Conservation (phyloP, 2,113 vertebrate species). For the Laticauda colubrina region DNA sequence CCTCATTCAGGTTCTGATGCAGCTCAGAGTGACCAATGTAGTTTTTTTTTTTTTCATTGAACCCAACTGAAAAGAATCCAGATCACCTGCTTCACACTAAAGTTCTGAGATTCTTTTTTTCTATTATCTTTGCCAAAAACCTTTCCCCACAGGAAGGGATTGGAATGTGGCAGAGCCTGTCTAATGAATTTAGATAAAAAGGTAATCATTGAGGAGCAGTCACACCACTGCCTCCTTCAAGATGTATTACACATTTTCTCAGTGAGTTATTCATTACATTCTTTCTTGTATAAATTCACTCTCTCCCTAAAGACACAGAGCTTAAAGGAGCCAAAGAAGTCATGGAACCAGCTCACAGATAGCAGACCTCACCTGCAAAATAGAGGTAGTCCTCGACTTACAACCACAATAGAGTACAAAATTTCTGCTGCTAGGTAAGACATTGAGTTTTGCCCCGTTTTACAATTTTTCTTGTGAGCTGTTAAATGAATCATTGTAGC, state of each 20-base stretch:
- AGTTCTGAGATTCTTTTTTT: not conserved
- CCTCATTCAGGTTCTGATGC: not conserved
- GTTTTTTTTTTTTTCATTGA: not conserved
- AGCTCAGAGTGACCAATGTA: not conserved
- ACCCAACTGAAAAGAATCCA: not conserved
- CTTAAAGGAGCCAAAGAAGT: not conserved
- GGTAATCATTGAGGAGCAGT: not conserved
- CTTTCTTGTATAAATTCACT: not conserved
- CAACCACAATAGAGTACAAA: not conserved
- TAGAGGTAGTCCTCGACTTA: not conserved
- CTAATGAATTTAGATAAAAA: not conserved
- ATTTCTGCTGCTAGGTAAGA: not conserved
- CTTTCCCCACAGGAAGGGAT: not conserved
- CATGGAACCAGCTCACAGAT: not conserved
- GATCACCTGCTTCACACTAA: not conserved
- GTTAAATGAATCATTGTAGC: too few species aligned
- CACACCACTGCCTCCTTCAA: not conserved
- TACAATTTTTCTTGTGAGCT: too few species aligned
- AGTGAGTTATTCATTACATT: not conserved
- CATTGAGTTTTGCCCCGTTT: too few species aligned
- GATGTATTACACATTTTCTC: not conserved
- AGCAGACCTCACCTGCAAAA: not conserved
- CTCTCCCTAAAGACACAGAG: not conserved
- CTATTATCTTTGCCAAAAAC: not conserved
- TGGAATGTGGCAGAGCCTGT: not conserved